Evolutionary conservation across 2,113 vertebrate species (phyloP), one percentile per base, ranked within the genome.

Genomic region (Apeltes quadracus): DNA sequence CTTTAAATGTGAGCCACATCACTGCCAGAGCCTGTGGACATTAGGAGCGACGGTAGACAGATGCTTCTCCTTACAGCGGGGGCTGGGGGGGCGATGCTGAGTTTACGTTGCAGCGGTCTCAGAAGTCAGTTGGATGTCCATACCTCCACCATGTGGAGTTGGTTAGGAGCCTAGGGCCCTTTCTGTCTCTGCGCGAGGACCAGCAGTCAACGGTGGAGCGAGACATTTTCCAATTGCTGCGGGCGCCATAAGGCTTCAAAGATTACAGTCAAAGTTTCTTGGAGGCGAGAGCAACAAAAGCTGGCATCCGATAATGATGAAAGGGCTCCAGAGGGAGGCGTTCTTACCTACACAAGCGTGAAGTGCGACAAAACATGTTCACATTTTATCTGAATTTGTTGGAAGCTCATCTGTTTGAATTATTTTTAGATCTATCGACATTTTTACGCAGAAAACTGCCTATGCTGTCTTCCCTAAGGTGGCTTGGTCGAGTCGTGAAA

Each of bases 121-220:
- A 91, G 85, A 92, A 90, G 87, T 90, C 79, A 72, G 90, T 84
- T 89, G 89, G 89, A 91, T 86, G 78, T 91, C 84, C 84, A 88
- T 75, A 89, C 82, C 79, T 12, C 51, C 12, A 74, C 57, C 91
- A 93, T 92, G 87, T 89, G 91, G 92, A 89, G 55, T 63, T 81
- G 74, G 84, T 93, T 92, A 92, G 81, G 22, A 73, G 79, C 81
- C 88, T 36, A 54, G 14, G 83, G 88, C 81, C 72, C 44, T 82
- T 72, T 83, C 78, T 62, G 75, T 73, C 82, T 89, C 79, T 13
- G 66, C 71, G 69, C 59, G 14, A 22, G 61, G 72, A 85, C 74
- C 82, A 78, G 78, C 77, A 55, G 39, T 56, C 41, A 88, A 61
- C 75, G 23, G 80, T 69, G 62, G 54, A 25, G 62, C 72, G 63